Percentiles rank a stretch among this genome's conserved stretches.
These are phyloP conservation scores for Oryzias javanicus DNA, from an alignment of 2,113 vertebrate genomes.

Conservation along the genomic window DNA sequence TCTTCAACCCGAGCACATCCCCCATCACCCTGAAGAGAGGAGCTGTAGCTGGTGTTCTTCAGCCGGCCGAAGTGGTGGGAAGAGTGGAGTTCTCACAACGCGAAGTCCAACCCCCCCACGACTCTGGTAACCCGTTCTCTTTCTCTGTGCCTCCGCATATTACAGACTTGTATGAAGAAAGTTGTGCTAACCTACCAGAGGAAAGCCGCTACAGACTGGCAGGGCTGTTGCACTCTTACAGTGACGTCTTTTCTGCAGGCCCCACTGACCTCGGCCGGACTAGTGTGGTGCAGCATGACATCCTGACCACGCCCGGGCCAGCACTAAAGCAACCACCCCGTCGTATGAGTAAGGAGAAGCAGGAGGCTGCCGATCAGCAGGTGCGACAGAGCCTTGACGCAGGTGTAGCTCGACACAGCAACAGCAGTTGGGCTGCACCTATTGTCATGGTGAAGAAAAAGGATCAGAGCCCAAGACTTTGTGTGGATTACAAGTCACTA, in stretches of 20 bases:
- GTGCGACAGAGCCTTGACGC: constrained; percentile 8
- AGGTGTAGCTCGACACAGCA: constrained; percentile 1
- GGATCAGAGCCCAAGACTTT: no score
- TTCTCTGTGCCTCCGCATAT: no score
- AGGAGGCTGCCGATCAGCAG: constrained; percentile 13
- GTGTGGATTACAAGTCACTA: no score
- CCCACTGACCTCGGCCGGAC: constrained; percentile 20
- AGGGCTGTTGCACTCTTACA: no score
- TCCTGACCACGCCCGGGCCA: constrained; percentile 2
- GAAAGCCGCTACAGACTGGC: no score
- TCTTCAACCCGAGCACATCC: background rate
- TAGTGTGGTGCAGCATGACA: constrained; percentile 33
- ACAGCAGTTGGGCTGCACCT: no score
- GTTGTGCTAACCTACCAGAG: no score
- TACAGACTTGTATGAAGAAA: no score
- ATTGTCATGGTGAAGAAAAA: no score
- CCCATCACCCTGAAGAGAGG: background rate
- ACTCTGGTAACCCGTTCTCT: no score
- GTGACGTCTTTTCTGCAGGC: no score
- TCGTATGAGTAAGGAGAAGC: constrained; percentile 17
- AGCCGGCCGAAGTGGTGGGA: no score
- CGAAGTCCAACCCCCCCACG: background rate
- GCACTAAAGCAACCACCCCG: background rate
- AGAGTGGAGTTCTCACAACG: background rate
- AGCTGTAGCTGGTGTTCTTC: background rate